phyloP scores from a whole-genome alignment of 2,797 vertebrate species.

The Notolabrus celidotus region DNA sequence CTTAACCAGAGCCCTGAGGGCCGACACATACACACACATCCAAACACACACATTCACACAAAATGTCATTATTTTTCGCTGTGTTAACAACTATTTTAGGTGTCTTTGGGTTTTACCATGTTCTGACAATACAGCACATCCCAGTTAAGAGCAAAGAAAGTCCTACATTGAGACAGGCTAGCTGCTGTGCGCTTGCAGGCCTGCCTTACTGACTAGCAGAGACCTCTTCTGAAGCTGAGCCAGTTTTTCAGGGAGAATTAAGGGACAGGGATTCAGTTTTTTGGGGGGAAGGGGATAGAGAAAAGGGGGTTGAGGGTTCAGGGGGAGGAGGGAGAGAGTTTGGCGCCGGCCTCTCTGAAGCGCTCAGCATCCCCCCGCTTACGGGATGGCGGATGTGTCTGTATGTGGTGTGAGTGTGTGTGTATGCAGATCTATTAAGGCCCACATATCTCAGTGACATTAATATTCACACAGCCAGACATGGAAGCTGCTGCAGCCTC shows the following conservation, averaged over 20 bases:
- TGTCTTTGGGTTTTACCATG: neutral
- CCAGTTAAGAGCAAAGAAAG: slow-evolving; percentile 42
- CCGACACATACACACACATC: slow-evolving; percentile 44
- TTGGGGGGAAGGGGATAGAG: slow-evolving; percentile 68
- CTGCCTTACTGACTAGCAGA: slow-evolving; percentile 37
- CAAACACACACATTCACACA: slow-evolving; percentile 34
- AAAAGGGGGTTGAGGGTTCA: slow-evolving; percentile 61
- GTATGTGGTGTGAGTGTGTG: slow-evolving; percentile 41
- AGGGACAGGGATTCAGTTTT: slow-evolving; percentile 64
- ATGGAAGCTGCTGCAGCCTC: slow-evolving; percentile 38
- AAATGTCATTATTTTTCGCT: slow-evolving; percentile 34
- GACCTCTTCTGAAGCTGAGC: slow-evolving; percentile 53
- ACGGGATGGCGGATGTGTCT: slow-evolving; percentile 86
- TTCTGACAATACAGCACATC: slow-evolving; percentile 51
- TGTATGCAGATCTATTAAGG: slow-evolving; percentile 60
- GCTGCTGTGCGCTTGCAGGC: slow-evolving; percentile 50
- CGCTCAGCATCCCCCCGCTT: slow-evolving; percentile 86
- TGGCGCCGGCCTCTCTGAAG: slow-evolving; percentile 82
- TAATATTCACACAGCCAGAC: slow-evolving; percentile 72
- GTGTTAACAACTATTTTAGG: slow-evolving; percentile 39
- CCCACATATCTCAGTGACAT: slow-evolving; percentile 65
- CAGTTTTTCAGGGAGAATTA: slow-evolving; percentile 61
- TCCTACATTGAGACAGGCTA: slow-evolving; percentile 39
- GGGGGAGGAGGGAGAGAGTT: slow-evolving; percentile 31
- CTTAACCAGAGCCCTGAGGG: slow-evolving; percentile 76